A percentile compares a stretch with the other conserved stretches of the same genome.
These are phyloP conservation scores for Catamblyrhynchus diadema DNA, from an alignment of 2,797 vertebrate genomes.

Conservation along the genomic window DNA sequence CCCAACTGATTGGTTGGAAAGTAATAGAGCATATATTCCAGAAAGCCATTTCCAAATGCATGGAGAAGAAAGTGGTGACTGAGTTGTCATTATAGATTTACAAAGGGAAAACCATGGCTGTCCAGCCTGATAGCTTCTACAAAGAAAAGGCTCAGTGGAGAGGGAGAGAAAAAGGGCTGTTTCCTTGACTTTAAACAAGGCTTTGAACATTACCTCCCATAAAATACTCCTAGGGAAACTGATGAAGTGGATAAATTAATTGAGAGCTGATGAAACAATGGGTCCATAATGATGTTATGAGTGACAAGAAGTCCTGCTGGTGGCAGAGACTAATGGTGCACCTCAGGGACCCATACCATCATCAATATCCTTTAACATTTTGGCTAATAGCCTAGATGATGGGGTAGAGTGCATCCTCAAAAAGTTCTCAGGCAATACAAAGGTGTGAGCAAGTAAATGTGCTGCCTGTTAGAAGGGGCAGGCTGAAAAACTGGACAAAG, in stretches of 20 bases:
- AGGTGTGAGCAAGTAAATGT: neutral
- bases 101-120: neutral
- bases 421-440: neutral
- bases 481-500: neutral
- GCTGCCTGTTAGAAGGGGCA: neutral
- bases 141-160: neutral
- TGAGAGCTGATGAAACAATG: neutral
- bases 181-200: neutral
- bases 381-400: neutral
- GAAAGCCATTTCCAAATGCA: neutral
- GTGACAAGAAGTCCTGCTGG: neutral
- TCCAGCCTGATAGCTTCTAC: neutral
- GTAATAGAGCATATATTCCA: neutral
- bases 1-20: neutral
- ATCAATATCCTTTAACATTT: neutral
- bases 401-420: neutral
- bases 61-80: neutral
- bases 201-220: neutral
- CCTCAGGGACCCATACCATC: fast-evolving
- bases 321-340: neutral
- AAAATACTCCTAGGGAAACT: neutral
- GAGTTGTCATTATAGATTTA: neutral
- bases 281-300: neutral
- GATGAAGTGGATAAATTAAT: neutral
- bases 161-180: neutral